Evolutionary conservation across 2,113 vertebrate genomes (phyloP).

Genomic region (Anolis carolinensis): DNA sequence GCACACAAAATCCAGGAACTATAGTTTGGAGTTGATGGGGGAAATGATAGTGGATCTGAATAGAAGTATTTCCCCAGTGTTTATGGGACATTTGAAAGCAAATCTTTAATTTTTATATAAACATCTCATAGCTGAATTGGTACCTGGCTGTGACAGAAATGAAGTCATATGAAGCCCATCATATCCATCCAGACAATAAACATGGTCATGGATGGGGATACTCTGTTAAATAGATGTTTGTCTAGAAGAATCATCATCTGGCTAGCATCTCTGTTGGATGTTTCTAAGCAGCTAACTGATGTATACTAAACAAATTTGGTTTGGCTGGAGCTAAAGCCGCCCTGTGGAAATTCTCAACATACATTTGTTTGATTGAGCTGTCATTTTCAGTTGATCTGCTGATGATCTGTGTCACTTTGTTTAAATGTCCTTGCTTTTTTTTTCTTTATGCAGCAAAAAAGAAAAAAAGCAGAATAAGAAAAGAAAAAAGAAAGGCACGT

Average conservation of each 20-base stretch:
- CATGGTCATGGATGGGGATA: conserved; percentile 70
- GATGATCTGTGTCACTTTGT: conserved; percentile 88
- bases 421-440: conserved; percentile 80
- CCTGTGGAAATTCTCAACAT: conserved; percentile 85
- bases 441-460: conserved; percentile 75
- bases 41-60: background rate
- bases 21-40: background rate
- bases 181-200: conserved; percentile 73
- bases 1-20: too few species aligned
- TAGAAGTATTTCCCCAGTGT: background rate
- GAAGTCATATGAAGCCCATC: conserved; percentile 63
- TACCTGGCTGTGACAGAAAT: conserved; percentile 57
- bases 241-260: conserved; percentile 83
- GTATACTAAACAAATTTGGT: conserved; percentile 86
- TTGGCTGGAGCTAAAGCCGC: conserved; percentile 78
- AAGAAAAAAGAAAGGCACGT: conserved; percentile 73
- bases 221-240: conserved; percentile 81
- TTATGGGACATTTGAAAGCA: conserved; percentile 61
- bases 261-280: conserved; percentile 72
- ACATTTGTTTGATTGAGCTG: conserved; percentile 87
- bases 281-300: conserved; percentile 82
- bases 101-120: conserved; percentile 58
- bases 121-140: conserved; percentile 47
- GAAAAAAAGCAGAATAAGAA: background rate
- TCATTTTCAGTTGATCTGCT: conserved; percentile 87